These are phyloP conservation scores for Macaria liturata DNA, from an alignment of 2,888 invertebrate species.

Conservation along the genomic window DNA sequence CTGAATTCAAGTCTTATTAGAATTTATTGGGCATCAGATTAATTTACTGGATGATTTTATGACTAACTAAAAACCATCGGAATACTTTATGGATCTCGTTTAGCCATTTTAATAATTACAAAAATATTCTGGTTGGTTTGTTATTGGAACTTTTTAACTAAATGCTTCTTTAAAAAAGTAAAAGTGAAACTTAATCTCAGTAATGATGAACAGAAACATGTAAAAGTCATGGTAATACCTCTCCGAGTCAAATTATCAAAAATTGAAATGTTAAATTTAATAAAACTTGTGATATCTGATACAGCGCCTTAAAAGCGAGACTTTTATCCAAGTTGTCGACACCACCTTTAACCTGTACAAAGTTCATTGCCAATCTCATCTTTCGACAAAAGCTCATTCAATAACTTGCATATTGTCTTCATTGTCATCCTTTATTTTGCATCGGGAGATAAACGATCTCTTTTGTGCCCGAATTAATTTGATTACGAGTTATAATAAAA, in stretches of 20 bases:
- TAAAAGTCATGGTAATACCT: not conserved
- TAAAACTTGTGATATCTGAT: conserved; percentile 11
- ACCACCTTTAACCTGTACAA: conserved; percentile 34
- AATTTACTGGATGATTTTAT: not conserved
- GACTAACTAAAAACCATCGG: no score
- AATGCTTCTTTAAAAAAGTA: not conserved
- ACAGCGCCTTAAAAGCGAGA: conserved; percentile 14
- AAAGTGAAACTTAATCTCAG: not conserved
- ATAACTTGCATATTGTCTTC: conserved; percentile 23
- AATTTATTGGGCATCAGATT: not conserved
- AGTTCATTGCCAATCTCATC: conserved; percentile 36
- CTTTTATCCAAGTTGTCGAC: conserved; percentile 24
- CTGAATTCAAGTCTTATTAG: conserved; percentile 9
- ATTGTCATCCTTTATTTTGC: conserved; percentile 32
- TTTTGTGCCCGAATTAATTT: conserved; percentile 36
- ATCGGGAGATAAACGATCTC: conserved; percentile 35
- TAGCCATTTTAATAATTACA: no score
- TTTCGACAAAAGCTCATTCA: conserved; percentile 35
- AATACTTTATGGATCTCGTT: no score
- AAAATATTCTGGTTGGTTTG: not conserved
- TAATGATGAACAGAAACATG: not conserved
- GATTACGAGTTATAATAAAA: conserved; percentile 27
- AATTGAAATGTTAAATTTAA: conserved; percentile 11
- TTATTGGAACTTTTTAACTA: not conserved
- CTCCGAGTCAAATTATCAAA: conserved; percentile 1